Base-by-base conservation (phyloP, 2,888 invertebrate genomes). In the Alentia gelatinosa region DNA sequence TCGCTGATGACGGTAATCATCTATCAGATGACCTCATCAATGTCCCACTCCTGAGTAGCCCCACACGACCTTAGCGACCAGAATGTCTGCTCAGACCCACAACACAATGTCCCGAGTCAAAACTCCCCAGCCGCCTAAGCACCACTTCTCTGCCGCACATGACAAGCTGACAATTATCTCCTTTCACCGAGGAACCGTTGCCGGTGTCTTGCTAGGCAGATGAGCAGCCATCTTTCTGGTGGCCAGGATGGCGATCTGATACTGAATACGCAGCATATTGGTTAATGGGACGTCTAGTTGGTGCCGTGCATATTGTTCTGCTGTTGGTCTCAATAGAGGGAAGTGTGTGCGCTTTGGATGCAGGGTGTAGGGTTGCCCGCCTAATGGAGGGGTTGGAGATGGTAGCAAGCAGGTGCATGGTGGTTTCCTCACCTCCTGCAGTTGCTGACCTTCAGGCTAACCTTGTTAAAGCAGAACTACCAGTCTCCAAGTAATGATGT, bases 11-110 rank as follows among this genome's bases (percentile, higher is more conserved):
- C n/a, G 40, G 35, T 50, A 86, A 86, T 50, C 19, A 86, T 5
- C 26, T 42, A 86, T 86, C 86, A 86, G 35, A 47, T 86, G 33
- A 40, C 86, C 47, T 86, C 86, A 86, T 86, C 35, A 47, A 35
- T 83, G 83, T 40, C 83, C 33, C 23, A 68, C 68, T 68, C 68
- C 33, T 68, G 68, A 68, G 68, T 68, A 83, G 83, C 83, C 35
- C 4, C 40, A 30, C 39, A 83, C 83, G 35, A 39, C 39, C 83
- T 15, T 39, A 40, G 9, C 56, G 23, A 5, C 83, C 35, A 37
- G 37, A 37, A 83, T 23, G 40, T 39, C n/a, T 35, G 39, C 37
- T 39, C 83, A 15, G n/a, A 1, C 83, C 37, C 83, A 30, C 5
- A 7, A n/a, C 40, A 83, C 83, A 83, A n/a, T 83, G 37, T 83